Evolutionary conservation across 2,113 vertebrate species (phyloP), one percentile per base, ranked within the genome.

Genomic region (Myiozetetes cayanensis): DNA sequence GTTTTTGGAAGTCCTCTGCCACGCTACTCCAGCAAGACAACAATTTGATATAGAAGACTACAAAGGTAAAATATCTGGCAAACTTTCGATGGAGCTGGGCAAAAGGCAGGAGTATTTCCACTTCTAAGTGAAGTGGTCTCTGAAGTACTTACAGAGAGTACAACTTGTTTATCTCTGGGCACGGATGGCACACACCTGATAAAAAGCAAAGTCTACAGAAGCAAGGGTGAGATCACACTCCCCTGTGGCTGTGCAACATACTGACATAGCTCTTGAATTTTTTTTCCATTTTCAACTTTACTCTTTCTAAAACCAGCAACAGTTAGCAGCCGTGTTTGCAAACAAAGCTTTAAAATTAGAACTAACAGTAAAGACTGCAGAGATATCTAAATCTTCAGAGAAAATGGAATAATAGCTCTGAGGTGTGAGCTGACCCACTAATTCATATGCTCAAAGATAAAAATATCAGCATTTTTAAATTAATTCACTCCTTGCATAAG

Each of bases 361-460:
- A 56, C 41, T 50, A 82, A 71, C 55, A 35, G 47, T 68, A 90
- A 92, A 65, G 68, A 67, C 52, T 72, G 58, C 53, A 35, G 87
- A 93, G 81, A 59, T 59, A 74, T n/a, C 35, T 12, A 80, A 86
- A 81, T 53, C 87, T 89, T 87, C 49, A 49, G 89, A 91, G 80
- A 91, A 91, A 43, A 30, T 15, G 21, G 89, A 93, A 92, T 91
- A 95, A 94, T 84, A 93, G 85, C 88, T 96, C 90, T 84, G 88
- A 96, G 94, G 94, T 96, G 93, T 72, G 83, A 96, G 61, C 43
- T 95, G 94, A 90, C 93, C 93, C 83, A 86, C 56, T 95, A 97
- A 94, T 90, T 94, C 80, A 87, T 56, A 92, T 81, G 68, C 44
- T 90, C 63, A 49, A 81, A 90, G 92, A 90, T 46, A 92, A 92